phyloP scores from a whole-genome alignment of 2,113 vertebrate species.

The Apeltes quadracus region DNA sequence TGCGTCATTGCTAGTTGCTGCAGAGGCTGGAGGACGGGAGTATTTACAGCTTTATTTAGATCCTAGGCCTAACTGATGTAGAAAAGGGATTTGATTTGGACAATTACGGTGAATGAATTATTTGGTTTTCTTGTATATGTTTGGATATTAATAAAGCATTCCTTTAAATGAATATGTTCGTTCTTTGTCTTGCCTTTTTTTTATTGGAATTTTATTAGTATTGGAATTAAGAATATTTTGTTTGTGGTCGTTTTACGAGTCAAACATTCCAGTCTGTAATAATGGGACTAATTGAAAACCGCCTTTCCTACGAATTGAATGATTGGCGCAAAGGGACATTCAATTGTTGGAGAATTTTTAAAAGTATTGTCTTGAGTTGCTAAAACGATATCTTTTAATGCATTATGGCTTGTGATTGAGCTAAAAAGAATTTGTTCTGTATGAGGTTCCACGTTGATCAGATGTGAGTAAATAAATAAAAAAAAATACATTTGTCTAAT shows the following conservation, averaged over 20 bases:
- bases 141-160: slow-evolving; percentile 85
- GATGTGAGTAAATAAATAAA: too few species aligned
- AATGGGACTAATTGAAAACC: not conserved
- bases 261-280: not conserved
- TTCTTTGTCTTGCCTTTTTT: not conserved
- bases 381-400: not conserved
- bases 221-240: not conserved
- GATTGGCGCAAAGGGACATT: not conserved
- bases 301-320: not conserved
- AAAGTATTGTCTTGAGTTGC: not conserved
- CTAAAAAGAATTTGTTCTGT: not conserved
- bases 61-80: slow-evolving; percentile 44
- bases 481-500: too few species aligned
- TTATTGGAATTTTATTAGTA: too few species aligned
- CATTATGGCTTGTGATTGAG: not conserved
- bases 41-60: slow-evolving; percentile 51
- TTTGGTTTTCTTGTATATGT: slow-evolving; percentile 74
- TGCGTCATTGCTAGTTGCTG: slow-evolving; percentile 32
- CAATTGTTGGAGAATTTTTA: not conserved
- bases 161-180: slow-evolving; percentile 68
- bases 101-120: slow-evolving; percentile 45
- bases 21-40: slow-evolving; percentile 31
- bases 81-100: slow-evolving; percentile 67
- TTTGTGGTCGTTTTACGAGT: not conserved
- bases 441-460: too few species aligned